Evolutionary conservation across 1,140 invertebrate genomes (phyloP).

Genomic region (Papilio helenus): DNA sequence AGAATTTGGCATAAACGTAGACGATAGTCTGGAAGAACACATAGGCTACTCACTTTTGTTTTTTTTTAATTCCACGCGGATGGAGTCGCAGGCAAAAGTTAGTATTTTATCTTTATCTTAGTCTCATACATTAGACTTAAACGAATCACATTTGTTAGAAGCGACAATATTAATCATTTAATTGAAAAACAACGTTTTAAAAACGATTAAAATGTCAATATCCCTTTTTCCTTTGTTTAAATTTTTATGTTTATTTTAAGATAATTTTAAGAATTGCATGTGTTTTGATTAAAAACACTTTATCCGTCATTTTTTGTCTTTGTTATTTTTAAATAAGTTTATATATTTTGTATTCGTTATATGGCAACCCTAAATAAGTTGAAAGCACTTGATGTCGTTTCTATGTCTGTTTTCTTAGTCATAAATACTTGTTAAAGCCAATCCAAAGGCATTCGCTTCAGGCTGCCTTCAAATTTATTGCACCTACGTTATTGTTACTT

Average conservation of each 20-base stretch:
- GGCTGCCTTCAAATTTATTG: slow-evolving; percentile 51
- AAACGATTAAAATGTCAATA: not conserved
- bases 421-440: slow-evolving; percentile 71
- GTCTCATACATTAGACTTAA: slow-evolving; percentile 3
- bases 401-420: slow-evolving; percentile 44
- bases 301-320: too few relatives aligned
- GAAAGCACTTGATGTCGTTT: slow-evolving; percentile 49
- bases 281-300: not conserved
- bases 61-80: too few relatives aligned
- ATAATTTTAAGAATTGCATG: not conserved
- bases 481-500: slow-evolving; percentile 38
- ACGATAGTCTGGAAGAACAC: too few relatives aligned
- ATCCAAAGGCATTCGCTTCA: slow-evolving; percentile 48
- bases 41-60: too few relatives aligned
- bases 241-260: not conserved
- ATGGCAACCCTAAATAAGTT: slow-evolving; percentile 51
- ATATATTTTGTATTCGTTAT: not conserved
- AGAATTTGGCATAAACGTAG: too few relatives aligned
- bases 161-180: slow-evolving; percentile 1
- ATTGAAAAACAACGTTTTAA: slow-evolving; percentile 1
- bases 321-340: too few relatives aligned
- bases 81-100: too few relatives aligned
- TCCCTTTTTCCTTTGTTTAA: not conserved
- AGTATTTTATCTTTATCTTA: not conserved
- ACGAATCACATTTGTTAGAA: slow-evolving; percentile 17